Conservation (phyloP, 2,797 vertebrate genomes). For the Darevskia nairensis region DNA sequence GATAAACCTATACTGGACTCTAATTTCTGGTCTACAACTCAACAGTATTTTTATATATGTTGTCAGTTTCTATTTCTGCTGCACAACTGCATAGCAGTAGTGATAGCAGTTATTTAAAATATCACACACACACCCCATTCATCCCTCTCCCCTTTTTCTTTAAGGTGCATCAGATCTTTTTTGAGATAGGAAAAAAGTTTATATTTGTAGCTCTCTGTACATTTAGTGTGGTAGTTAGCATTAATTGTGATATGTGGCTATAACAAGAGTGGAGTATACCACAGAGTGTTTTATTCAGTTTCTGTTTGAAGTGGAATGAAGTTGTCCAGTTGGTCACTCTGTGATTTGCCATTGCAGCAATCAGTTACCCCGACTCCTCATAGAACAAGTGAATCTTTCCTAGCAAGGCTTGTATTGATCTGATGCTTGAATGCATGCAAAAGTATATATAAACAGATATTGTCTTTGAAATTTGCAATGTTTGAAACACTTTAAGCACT, state of each 20-base stretch:
- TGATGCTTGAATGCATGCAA: background rate
- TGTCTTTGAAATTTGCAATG: slow-evolving; percentile 32
- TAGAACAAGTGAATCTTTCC: slow-evolving; percentile 39
- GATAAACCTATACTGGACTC: slow-evolving; percentile 57
- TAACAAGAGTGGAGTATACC: slow-evolving; percentile 38
- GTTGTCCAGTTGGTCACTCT: slow-evolving; percentile 50
- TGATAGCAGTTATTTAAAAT: slow-evolving; percentile 20
- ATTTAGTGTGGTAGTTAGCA: slow-evolving; percentile 37
- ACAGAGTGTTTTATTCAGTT: slow-evolving; percentile 47
- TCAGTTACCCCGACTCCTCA: slow-evolving; percentile 28
- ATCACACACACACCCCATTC: too few species aligned
- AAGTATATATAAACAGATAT: slow-evolving; percentile 11
- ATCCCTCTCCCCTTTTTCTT: slow-evolving; percentile 20
- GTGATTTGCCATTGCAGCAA: slow-evolving; percentile 14
- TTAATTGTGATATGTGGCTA: slow-evolving; percentile 37
- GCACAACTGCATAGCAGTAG: slow-evolving; percentile 28
- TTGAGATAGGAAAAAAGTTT: slow-evolving; percentile 22
- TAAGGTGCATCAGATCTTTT: slow-evolving; percentile 18
- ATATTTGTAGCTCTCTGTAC: slow-evolving; percentile 49
- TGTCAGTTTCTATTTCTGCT: slow-evolving; percentile 55
- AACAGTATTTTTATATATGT: slow-evolving; percentile 55
- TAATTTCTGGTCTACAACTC: slow-evolving; percentile 59
- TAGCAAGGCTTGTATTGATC: slow-evolving; percentile 1
- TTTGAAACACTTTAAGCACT: slow-evolving; percentile 35
- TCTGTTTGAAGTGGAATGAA: slow-evolving; percentile 60